phyloP scores from a whole-genome alignment of 1,140 invertebrate genomes.

The Ceratitis capitata region DNA sequence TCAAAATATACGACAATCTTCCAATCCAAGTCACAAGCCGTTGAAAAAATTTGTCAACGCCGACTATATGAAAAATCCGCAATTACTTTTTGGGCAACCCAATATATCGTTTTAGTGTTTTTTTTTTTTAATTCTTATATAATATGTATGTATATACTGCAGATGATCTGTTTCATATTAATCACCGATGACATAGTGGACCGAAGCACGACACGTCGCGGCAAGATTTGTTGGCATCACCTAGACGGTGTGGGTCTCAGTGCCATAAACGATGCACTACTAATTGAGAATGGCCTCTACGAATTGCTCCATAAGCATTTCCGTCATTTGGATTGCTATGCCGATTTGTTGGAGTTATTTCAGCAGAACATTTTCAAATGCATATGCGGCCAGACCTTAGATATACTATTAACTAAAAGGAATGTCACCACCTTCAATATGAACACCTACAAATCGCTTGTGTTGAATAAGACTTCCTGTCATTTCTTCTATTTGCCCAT shows the following conservation, averaged over 20 bases:
- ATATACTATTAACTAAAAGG: constrained; percentile 72
- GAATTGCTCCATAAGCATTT: constrained; percentile 84
- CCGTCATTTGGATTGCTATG: constrained; percentile 79
- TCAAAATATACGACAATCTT: too few relatives aligned
- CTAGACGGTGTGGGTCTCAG: constrained; percentile 80
- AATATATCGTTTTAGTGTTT: too few relatives aligned
- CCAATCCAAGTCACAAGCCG: too few relatives aligned
- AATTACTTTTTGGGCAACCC: too few relatives aligned
- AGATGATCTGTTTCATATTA: constrained; percentile 89
- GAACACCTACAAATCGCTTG: constrained; percentile 88
- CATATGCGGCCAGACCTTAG: constrained; percentile 81
- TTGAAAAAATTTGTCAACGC: too few relatives aligned
- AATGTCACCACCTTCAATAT: constrained; percentile 82
- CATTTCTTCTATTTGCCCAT: constrained; percentile 95
- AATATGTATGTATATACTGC: constrained; percentile 48
- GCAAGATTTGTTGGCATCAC: constrained; percentile 89
- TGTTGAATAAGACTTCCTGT: constrained; percentile 95
- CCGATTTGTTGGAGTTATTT: constrained; percentile 84
- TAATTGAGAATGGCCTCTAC: constrained; percentile 84
- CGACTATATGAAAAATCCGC: too few relatives aligned
- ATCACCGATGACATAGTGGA: constrained; percentile 95
- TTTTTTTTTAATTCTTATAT: too few relatives aligned
- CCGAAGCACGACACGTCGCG: constrained; percentile 79
- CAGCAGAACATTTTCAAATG: constrained; percentile 86
- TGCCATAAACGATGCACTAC: constrained; percentile 88